phyloP scores from a whole-genome alignment of 2,113 vertebrate species.

The Zeus faber region DNA sequence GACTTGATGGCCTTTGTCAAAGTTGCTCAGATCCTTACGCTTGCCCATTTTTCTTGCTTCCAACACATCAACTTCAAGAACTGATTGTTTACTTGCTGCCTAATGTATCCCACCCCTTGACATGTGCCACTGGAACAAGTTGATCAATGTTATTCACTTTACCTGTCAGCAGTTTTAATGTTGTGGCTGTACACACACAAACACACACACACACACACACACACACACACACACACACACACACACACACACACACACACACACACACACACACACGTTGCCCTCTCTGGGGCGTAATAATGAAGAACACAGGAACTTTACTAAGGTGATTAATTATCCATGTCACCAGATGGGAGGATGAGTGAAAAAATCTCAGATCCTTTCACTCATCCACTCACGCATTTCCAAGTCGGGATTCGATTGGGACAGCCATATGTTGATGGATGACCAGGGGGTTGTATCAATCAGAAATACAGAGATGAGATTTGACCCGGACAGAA shows the following conservation, averaged over 20 bases:
- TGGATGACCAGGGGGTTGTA: conserved; percentile 64
- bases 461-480: conserved; percentile 68
- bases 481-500: conserved; percentile 44
- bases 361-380: conserved; percentile 34
- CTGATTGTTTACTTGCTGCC: too few species aligned
- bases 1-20: too few species aligned
- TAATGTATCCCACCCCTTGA: too few species aligned
- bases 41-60: too few species aligned
- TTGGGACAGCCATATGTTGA: conserved; percentile 71
- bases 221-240: conserved; percentile 21
- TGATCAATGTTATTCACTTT: too few species aligned
- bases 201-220: neutral
- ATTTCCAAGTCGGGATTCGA: conserved; percentile 67
- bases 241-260: conserved; percentile 16
- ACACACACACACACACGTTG: conserved; percentile 1
- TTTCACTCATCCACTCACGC: conserved; percentile 37
- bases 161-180: too few species aligned
- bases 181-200: neutral
- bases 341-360: conserved; percentile 71
- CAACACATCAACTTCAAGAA: too few species aligned
- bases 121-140: too few species aligned
- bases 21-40: too few species aligned
- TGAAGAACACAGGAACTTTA: conserved; percentile 64
- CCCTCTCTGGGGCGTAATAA: conserved; percentile 65
- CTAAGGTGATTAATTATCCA: conserved; percentile 76